A percentile compares a stretch with the other conserved stretches of the same genome.
Conservation (phyloP, 2,888 invertebrate species). For the Euproctis similis region DNA sequence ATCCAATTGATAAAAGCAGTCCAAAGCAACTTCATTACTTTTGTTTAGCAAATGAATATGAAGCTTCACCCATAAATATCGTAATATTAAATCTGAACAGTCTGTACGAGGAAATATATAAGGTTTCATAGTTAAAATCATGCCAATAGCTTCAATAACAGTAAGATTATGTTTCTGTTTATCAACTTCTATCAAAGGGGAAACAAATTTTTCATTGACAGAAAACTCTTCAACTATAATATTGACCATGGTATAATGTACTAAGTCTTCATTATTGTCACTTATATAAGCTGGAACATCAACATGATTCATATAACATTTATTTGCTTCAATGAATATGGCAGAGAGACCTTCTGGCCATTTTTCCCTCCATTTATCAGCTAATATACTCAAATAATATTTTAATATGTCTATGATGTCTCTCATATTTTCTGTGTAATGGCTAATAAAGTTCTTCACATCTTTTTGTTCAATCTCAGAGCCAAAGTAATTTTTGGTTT, state of each 20-base stretch:
- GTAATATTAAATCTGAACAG: conserved; percentile 49
- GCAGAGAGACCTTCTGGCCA: conserved; percentile 79
- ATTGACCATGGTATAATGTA: conserved; percentile 52
- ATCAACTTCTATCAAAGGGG: conserved; percentile 28
- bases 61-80: conserved; percentile 61
- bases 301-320: conserved; percentile 66
- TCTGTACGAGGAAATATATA: conserved; percentile 47
- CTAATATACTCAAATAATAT: conserved; percentile 74
- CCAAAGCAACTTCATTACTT: conserved; percentile 55
- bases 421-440: conserved; percentile 71
- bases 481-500: conserved; percentile 77
- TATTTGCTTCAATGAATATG: conserved; percentile 77
- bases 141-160: conserved; percentile 53
- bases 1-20: conserved; percentile 56
- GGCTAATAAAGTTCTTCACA: conserved; percentile 78
- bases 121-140: conserved; percentile 49
- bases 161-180: conserved; percentile 45
- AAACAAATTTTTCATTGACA: conserved; percentile 50
- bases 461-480: conserved; percentile 79
- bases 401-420: conserved; percentile 78
- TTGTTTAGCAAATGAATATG: conserved; percentile 59
- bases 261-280: conserved; percentile 45
- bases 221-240: conserved; percentile 57
- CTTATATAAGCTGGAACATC: conserved; percentile 56
- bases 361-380: conserved; percentile 76